Conservation (phyloP, 2,113 vertebrate genomes). For the Todiramphus chloris region DNA sequence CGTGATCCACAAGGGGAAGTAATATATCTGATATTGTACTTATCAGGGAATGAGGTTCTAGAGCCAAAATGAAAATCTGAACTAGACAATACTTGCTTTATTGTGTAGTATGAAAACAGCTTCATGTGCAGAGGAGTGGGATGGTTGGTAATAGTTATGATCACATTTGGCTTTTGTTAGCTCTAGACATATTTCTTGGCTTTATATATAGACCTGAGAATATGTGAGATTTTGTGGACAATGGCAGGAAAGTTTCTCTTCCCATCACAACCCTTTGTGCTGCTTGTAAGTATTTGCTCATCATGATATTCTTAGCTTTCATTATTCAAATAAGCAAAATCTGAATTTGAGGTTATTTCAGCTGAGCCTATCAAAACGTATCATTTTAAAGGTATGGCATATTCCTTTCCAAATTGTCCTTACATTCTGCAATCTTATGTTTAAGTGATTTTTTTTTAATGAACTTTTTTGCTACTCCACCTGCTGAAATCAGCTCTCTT, state of each 20-base stretch:
- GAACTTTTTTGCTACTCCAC: background rate
- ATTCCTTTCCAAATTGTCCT: background rate
- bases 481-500: background rate
- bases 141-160: background rate
- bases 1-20: background rate
- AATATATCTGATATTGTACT: background rate
- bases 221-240: background rate
- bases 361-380: background rate
- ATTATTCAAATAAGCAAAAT: background rate
- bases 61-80: background rate
- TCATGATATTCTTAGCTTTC: background rate
- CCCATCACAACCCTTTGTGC: background rate
- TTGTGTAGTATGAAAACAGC: background rate
- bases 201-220: background rate
- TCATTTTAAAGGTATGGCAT: background rate
- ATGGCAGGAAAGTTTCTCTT: background rate
- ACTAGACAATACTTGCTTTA: background rate
- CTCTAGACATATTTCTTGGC: background rate
- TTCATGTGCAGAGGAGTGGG: background rate
- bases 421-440: background rate
- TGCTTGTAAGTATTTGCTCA: background rate
- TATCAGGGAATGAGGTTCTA: background rate
- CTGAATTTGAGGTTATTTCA: background rate
- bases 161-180: slow-evolving; percentile 26
- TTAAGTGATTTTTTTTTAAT: background rate